Base-by-base conservation (phyloP, 2,888 invertebrate species). In the Campoplex capitator region DNA sequence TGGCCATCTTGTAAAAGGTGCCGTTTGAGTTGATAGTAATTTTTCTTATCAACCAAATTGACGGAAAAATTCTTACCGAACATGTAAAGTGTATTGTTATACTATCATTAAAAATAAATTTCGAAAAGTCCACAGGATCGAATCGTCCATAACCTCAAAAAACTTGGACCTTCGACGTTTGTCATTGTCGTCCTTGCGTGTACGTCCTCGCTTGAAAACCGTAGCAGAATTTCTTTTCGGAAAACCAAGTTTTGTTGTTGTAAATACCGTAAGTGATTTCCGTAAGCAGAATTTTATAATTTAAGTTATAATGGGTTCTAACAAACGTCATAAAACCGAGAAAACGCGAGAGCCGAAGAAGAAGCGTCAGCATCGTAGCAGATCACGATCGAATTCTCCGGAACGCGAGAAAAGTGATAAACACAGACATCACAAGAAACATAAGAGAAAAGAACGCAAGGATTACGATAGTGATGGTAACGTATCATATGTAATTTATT, bases 241-340 rank as follows among this genome's bases (percentile, higher is more conserved):
- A 42, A 45, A 68, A 42, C 13, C 13, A 68, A 68, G 13, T 11
- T 9, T 71, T 58, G 23, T 71, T 51, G 13, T 23, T 23, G 23
- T 16, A 28, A 18, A 54, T 23, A 28, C 7, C 9, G 23, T 18
- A 16, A 54, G 11, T n/a, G 51, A 13, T 38, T 42, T 3, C 67
- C 45, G 23, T 13, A 11, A 16, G 28, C 7, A 38, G 11, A 48
- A 18, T 62, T 23, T 54, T 70, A 23, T 42, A 76, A 62, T 65
- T 56, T 13, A 65, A 71, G n/a, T 56, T 13, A 84, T 11, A 82
- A 97, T 97, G 97, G 97, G 97, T 91, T 97, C 97, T 35, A 95
- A 95, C 92, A 97, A 96, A 94, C 96, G 97, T 92, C 97, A 97
- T 91, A 97, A 97, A 93, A 94, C 95, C 65, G 95, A 95, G 70